phyloP scores from a whole-genome alignment of 2,797 vertebrate genomes.

The Coreius guichenoti region DNA sequence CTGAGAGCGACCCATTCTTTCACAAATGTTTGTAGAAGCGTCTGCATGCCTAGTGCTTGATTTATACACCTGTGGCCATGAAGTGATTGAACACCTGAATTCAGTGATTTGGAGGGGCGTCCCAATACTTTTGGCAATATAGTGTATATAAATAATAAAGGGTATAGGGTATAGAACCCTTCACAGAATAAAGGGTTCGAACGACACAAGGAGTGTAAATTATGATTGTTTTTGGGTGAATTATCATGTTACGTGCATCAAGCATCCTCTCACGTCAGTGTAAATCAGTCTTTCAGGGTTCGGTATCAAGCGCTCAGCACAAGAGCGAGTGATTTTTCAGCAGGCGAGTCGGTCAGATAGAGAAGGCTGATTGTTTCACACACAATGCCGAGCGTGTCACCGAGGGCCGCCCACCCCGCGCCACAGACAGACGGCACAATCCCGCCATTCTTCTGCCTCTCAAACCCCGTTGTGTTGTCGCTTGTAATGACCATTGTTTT shows the following conservation, averaged over 20 bases:
- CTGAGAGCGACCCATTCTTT: too few species aligned
- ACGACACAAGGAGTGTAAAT: too few species aligned
- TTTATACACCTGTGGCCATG: too few species aligned
- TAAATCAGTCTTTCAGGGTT: neutral
- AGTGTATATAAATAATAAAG: too few species aligned
- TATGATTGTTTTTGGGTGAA: neutral
- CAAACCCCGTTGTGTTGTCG: constrained; percentile 70
- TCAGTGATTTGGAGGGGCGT: too few species aligned
- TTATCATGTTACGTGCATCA: neutral
- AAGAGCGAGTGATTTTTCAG: constrained; percentile 20
- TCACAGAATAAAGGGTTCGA: too few species aligned
- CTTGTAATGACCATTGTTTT: constrained; percentile 69
- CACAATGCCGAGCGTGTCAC: constrained; percentile 76
- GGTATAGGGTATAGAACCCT: too few species aligned
- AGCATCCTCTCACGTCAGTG: neutral
- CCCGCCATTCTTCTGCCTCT: constrained; percentile 71
- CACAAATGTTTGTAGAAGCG: too few species aligned
- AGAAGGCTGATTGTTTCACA: constrained; percentile 65
- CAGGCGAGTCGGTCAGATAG: constrained; percentile 55
- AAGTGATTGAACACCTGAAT: too few species aligned
- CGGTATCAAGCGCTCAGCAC: neutral
- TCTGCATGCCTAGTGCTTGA: too few species aligned
- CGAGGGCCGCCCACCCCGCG: constrained; percentile 70
- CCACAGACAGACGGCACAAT: constrained; percentile 75
- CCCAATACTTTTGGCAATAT: too few species aligned